Conservation (phyloP, 1,140 invertebrate genomes). For the Danaus plexippus region DNA sequence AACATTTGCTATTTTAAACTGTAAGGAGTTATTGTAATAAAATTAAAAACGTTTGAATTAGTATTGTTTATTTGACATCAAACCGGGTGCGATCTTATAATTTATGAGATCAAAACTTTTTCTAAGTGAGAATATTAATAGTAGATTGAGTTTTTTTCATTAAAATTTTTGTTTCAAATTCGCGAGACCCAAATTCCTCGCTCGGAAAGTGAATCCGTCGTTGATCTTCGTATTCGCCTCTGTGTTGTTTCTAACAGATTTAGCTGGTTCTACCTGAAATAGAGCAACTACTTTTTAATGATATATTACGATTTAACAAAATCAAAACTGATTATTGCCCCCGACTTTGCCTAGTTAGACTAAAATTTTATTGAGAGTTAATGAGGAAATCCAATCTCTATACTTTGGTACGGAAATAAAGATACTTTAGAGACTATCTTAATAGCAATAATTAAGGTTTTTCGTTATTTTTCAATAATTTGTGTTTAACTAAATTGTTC, state of each 20-base stretch:
- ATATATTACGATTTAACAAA: not conserved
- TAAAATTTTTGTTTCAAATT: slow-evolving; percentile 55
- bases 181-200: slow-evolving; percentile 42
- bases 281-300: not conserved
- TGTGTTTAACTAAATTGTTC: no score
- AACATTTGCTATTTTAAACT: slow-evolving; percentile 41
- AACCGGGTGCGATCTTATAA: slow-evolving; percentile 5
- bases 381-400: no score
- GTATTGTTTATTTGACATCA: slow-evolving; percentile 19
- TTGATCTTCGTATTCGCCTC: slow-evolving; percentile 23
- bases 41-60: slow-evolving; percentile 20
- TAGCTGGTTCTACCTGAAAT: slow-evolving; percentile 55
- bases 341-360: not conserved
- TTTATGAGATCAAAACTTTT: slow-evolving; percentile 12
- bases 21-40: slow-evolving; percentile 12
- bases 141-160: not conserved
- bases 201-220: slow-evolving; percentile 43
- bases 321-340: not conserved
- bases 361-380: no score
- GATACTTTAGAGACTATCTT: no score
- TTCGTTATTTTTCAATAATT: no score
- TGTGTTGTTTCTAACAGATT: slow-evolving; percentile 36
- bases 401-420: no score
- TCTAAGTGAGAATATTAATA: slow-evolving; percentile 1
- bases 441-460: no score